Percentiles rank a stretch among this genome's conserved stretches.
These are phyloP conservation scores for Pristiophorus japonicus DNA, from an alignment of 2,113 vertebrate genomes.

Conservation along the genomic window DNA sequence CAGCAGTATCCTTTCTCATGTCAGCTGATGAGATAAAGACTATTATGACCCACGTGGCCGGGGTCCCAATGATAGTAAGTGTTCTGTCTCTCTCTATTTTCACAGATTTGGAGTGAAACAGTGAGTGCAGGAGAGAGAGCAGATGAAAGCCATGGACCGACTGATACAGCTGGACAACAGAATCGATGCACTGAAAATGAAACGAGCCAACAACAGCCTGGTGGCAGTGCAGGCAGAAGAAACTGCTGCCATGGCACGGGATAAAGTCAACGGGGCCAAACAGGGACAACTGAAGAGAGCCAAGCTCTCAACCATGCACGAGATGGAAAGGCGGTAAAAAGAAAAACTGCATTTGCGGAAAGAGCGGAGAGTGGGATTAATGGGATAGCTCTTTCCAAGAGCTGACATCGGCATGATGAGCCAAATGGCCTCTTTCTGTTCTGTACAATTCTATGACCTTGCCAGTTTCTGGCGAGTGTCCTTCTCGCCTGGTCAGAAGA, in stretches of 20 bases:
- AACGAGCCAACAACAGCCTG: constrained; percentile 82
- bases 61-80: neutral
- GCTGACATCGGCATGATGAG: neutral
- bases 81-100: neutral
- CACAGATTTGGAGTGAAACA: constrained; percentile 73
- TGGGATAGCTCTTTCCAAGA: neutral
- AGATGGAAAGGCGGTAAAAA: neutral
- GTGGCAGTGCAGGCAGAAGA: constrained; percentile 77
- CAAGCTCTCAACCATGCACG: neutral
- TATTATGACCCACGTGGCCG: neutral
- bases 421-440: neutral
- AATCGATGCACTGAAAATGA: constrained; percentile 73
- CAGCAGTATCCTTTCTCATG: neutral
- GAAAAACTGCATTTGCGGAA: neutral
- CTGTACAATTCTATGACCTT: neutral
- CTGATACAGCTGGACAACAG: constrained; percentile 64
- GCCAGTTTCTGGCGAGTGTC: too few species aligned
- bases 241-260: constrained; percentile 69
- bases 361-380: neutral
- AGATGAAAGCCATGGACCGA: constrained; percentile 65
- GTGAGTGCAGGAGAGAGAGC: constrained; percentile 62
- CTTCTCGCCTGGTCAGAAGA: neutral
- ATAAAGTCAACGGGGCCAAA: constrained; percentile 80
- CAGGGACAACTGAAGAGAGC: constrained; percentile 58
- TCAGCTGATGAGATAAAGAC: neutral